Base-by-base conservation (phyloP, 1,140 invertebrate genomes). In the Gryllus bimaculatus region DNA sequence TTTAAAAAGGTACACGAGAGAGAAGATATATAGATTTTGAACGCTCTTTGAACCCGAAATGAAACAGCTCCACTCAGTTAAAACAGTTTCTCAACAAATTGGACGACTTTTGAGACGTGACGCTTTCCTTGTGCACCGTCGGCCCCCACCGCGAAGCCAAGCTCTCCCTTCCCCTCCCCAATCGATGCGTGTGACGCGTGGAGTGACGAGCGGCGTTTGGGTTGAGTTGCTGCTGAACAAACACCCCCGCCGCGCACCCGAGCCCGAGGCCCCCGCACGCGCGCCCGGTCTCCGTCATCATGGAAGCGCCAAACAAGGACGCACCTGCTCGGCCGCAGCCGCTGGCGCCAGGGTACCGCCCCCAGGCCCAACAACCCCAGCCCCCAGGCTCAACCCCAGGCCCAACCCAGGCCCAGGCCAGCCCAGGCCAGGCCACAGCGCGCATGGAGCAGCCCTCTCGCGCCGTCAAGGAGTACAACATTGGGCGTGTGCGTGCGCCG, bases 251-350 rank as follows among this genome's bases (percentile, higher is more conserved):
- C 88, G 12, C 81, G 84, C 10, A 85, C 85, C 85, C 87, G 7
- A 89, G 86, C 81, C 86, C 87, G 8, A 83, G 84, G 26, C 82
- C 85, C 20, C 78, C 83, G 18, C 81, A 47, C 81, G 39, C 66
- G 20, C 82, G 86, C 80, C 87, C 87, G 5, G 89, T 89, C 6
- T 91, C 91, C 26, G 94, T 96, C 79, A 95, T 95, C 81, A 94
- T 94, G 92, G 89, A 89, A 79, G 93, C 92, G 0, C n/a, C n/a
- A 1, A 91, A 93, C 83, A 91, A 91, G 78, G 91, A 93, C 82
- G 93, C 49, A 90, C 90, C 54, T 93, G 89, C 85, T 90, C 87
- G n/a, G 78, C 89, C 90, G 78, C 88, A 88, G 47, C 82, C 81
- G 8, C 79, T 80, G 26, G 39, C 76, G 47, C 54, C 18, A 48